Evolutionary conservation across 2,797 vertebrate genomes (phyloP).

Genomic region (Syndactyla subalaris): DNA sequence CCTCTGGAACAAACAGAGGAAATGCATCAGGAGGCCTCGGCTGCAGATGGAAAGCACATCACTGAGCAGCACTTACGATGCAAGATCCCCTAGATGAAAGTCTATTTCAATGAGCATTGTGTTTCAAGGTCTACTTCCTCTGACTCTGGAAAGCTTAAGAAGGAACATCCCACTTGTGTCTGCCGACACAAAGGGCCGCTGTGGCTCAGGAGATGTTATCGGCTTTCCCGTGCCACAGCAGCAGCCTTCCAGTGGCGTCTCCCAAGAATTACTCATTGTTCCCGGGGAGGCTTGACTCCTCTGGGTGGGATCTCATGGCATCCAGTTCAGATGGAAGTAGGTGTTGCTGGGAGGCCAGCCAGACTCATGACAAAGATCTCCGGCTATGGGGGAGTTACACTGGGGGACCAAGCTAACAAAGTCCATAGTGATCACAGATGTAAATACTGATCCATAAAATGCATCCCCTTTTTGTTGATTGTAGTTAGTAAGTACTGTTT

Average conservation of each 20-base stretch:
- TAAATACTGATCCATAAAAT: slow-evolving; percentile 31
- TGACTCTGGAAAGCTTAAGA: slow-evolving; percentile 74
- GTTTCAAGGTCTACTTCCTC: slow-evolving; percentile 82
- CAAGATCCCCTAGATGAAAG: slow-evolving; percentile 76
- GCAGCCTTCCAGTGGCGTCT: slow-evolving; percentile 81
- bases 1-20: slow-evolving; percentile 82
- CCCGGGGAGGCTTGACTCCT: slow-evolving; percentile 71
- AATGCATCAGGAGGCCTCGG: slow-evolving; percentile 75
- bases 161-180: slow-evolving; percentile 83
- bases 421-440: not conserved
- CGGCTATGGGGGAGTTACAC: not conserved
- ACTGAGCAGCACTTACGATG: not conserved
- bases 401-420: not conserved
- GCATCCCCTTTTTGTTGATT: not conserved
- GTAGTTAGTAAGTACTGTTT: not conserved
- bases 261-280: slow-evolving; percentile 85
- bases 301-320: slow-evolving; percentile 81
- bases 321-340: slow-evolving; percentile 77
- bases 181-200: slow-evolving; percentile 80
- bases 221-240: slow-evolving; percentile 76
- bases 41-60: slow-evolving; percentile 75
- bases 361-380: slow-evolving; percentile 62
- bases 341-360: slow-evolving; percentile 75
- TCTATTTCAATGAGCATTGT: slow-evolving; percentile 82
- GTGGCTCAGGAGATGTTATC: slow-evolving; percentile 80